Evolutionary conservation across 92 coral and sea anemone species (phyloP), one percentile per base, ranked within the genome.

Genomic region (Zoanthus gigantus): DNA sequence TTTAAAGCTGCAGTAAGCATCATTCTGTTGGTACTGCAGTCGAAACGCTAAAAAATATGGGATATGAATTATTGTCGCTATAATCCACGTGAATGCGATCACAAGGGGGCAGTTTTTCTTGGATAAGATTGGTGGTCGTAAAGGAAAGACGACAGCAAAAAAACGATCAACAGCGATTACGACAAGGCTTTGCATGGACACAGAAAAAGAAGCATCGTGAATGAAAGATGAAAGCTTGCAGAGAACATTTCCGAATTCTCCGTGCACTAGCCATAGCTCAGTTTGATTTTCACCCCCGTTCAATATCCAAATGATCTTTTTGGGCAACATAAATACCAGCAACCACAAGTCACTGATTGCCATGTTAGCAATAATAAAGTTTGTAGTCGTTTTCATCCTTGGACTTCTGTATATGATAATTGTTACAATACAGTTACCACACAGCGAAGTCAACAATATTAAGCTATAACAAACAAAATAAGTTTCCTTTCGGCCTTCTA

Each of bases 161-260:
- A 81, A 81, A 1, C 85, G 85, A 67, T 81, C 85, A 13, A 81
- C 85, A 11, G 85, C 85, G 48, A 81, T 67, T 12, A 67, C 30
- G 11, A 66, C 76, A 10, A 81, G 58, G 15, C 85, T 81, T 81
- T 81, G 85, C 6, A 81, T 46, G 7, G 85, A 81, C 4, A 81
- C 85, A 1, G 75, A 60, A 67, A 28, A 30, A 9, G 85, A 81
- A 18, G 47, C 75, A 28, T 81, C 85, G 11, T 81, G 85, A 32
- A 81, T 3, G 56, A 81, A 81, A 3, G 14, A 9, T 12, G 66
- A 9, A 2, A 81, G 10, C 16, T 81, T 81, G 28, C 85, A 81
- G 7, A 81, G 63, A 18, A 44, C 85, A 52, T 66, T 81, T 74
- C 85, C 85, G 6, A 81, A 29, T 46, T 65, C 85, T 4, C 85